Conservation (phyloP, 2,888 invertebrate species). For the Xanthia togata region DNA sequence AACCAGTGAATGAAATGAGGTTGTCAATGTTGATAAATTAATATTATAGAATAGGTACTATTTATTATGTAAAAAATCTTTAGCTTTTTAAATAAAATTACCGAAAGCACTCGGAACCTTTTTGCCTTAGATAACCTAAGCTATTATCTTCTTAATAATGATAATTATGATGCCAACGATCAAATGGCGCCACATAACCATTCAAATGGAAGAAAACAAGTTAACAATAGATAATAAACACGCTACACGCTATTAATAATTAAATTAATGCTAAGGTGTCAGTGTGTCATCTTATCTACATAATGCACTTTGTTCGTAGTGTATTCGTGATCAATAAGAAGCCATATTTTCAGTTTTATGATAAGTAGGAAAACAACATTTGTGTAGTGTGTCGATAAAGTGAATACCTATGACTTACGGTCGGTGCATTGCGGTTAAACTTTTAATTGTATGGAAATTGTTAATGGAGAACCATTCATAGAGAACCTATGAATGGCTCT, state of each 20-base stretch:
- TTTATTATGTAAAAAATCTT: neutral
- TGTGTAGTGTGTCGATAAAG: neutral
- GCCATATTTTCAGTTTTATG: neutral
- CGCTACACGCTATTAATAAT: slow-evolving; percentile 33
- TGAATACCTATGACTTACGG: neutral
- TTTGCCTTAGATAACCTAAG: neutral
- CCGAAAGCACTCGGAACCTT: neutral
- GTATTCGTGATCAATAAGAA: neutral
- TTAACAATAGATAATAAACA: slow-evolving; percentile 40
- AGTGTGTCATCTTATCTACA: slow-evolving; percentile 55
- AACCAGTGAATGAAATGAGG: neutral
- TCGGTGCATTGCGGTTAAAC: neutral
- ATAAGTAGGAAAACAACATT: neutral
- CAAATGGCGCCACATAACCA: slow-evolving; percentile 18
- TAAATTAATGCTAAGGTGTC: slow-evolving; percentile 37
- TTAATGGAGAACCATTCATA: neutral
- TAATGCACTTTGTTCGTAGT: slow-evolving; percentile 21
- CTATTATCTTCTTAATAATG: slow-evolving; percentile 13
- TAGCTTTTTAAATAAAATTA: neutral
- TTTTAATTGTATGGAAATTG: no score
- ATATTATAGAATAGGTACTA: neutral
- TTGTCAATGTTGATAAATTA: neutral
- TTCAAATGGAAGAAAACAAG: neutral
- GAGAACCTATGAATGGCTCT: neutral
- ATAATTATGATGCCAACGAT: slow-evolving; percentile 1